These are phyloP conservation scores for Eupithecia centaureata DNA, from an alignment of 2,888 invertebrate genomes.

Conservation along the genomic window DNA sequence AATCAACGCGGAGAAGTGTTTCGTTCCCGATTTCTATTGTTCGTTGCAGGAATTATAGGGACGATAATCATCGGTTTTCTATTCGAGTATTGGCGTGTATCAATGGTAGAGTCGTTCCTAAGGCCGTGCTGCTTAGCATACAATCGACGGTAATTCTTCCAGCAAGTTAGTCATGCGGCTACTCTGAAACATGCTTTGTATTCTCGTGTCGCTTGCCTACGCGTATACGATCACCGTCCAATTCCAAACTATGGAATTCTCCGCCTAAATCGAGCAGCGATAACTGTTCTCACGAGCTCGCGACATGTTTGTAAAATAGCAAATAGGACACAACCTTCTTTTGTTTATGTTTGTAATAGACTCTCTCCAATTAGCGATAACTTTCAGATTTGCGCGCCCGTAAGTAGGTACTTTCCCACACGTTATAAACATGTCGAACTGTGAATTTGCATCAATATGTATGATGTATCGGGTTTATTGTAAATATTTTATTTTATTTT, in stretches of 20 bases:
- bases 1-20: constrained; percentile 16
- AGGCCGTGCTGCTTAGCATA: constrained; percentile 69
- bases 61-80: constrained; percentile 37
- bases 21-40: constrained; percentile 30
- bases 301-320: constrained; percentile 69
- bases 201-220: constrained; percentile 69
- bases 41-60: constrained; percentile 29
- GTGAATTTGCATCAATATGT: constrained; percentile 26
- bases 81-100: constrained; percentile 41
- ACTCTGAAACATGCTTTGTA: constrained; percentile 70
- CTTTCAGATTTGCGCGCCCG: constrained; percentile 22
- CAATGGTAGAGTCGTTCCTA: constrained; percentile 45
- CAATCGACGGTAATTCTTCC: constrained; percentile 77
- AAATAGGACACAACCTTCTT: constrained; percentile 58
- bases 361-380: constrained; percentile 39
- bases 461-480: constrained; percentile 31
- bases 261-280: constrained; percentile 66
- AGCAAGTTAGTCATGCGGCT: constrained; percentile 77
- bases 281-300: constrained; percentile 79
- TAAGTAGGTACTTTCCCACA: constrained; percentile 33
- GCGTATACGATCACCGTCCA: constrained; percentile 67
- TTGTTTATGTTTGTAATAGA: constrained; percentile 37
- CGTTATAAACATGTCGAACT: constrained; percentile 22
- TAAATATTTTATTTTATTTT: too few relatives aligned
- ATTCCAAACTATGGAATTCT: constrained; percentile 50